Evolutionary conservation across 1,140 invertebrate species (phyloP), one percentile per base, ranked within the genome.

Genomic region (Lordiphosa mommai): DNA sequence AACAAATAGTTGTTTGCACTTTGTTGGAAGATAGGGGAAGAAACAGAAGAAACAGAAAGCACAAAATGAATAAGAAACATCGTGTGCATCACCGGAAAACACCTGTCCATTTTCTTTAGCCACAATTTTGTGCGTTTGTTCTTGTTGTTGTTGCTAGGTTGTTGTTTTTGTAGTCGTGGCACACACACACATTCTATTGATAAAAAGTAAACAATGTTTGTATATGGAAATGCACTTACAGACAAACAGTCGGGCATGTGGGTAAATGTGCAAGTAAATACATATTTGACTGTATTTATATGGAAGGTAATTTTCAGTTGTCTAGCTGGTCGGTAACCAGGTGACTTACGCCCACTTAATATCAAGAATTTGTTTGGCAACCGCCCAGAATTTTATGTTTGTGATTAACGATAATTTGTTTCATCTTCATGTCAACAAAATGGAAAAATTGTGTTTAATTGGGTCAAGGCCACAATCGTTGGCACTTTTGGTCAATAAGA

Each of bases 181-280:
- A 36, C 53, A 48, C 65, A 52, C 63, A 60, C 57, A 73, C 67
- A 65, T 61, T 72, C 61, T 80, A 80, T 80, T 80, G 74, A 80
- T 72, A 48, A 80, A 73, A 80, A 17, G 74, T 80, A 80, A 80
- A 80, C 74, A 80, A 80, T 49, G 16, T 41, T 30, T 55, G 61
- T 48, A 61, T 49, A 48, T 14, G 9, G 41, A 60, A 67, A 41
- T 47, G 40, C 53, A 64, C 43, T 52, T 34, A 30, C 44, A 61
- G 33, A 14, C 37, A 46, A 30, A 44, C 30, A 53, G 27, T 29
- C 17, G 30, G 47, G 17, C 36, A 23, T 34, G 5, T 33, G 20
- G 6, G n/a, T 14, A 52, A 7, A n/a, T 14, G 12, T n/a, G 14
- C 27, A 27, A 34, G n/a, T 29, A 13, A 8, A 12, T 43, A 14